Conservation (phyloP, 1,140 invertebrate genomes). For the Oppia nitens region DNA sequence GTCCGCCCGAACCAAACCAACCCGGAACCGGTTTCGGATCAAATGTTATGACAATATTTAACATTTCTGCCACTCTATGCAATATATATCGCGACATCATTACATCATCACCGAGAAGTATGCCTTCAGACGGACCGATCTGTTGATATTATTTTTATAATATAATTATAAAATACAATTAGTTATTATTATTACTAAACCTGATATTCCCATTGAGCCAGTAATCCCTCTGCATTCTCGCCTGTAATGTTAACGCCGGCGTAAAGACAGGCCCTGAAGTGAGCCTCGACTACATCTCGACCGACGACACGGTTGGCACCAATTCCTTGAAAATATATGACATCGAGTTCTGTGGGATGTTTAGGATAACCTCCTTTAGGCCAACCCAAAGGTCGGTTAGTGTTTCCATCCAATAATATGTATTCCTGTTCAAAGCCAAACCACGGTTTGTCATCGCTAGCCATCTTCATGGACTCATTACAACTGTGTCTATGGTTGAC, state of each 20-base stretch:
- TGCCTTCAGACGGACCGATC: slow-evolving; percentile 63
- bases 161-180: no score
- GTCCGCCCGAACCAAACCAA: slow-evolving; percentile 80
- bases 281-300: slow-evolving; percentile 79
- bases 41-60: slow-evolving; percentile 63
- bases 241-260: slow-evolving; percentile 75
- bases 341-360: slow-evolving; percentile 68
- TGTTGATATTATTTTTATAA: no score
- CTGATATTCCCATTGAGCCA: slow-evolving; percentile 47
- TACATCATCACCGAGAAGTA: slow-evolving; percentile 65
- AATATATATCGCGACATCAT: slow-evolving; percentile 77
- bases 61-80: slow-evolving; percentile 72
- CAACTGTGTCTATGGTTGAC: no score
- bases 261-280: slow-evolving; percentile 63
- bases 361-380: slow-evolving; percentile 79
- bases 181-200: no score
- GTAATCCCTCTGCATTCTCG: slow-evolving; percentile 86
- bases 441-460: slow-evolving; percentile 78
- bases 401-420: slow-evolving; percentile 53
- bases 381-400: slow-evolving; percentile 78
- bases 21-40: slow-evolving; percentile 73
- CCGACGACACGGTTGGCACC: slow-evolving; percentile 85
- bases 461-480: slow-evolving; percentile 40
- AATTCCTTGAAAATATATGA: slow-evolving; percentile 92
- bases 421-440: slow-evolving; percentile 92